phyloP scores from a whole-genome alignment of 1,140 invertebrate genomes.

The Hetaerina americana region DNA sequence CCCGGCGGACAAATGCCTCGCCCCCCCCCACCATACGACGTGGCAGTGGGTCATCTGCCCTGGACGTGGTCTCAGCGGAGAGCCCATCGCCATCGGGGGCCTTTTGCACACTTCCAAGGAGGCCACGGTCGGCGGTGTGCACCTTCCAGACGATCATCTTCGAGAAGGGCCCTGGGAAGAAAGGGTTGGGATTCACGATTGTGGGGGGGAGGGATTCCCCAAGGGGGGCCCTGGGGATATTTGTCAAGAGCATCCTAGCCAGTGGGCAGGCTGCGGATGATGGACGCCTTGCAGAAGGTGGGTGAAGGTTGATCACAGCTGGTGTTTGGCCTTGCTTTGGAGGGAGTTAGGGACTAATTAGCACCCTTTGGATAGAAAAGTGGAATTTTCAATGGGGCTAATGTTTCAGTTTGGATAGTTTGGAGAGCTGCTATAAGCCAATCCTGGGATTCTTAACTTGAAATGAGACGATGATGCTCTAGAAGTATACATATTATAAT shows the following conservation, averaged over 20 bases:
- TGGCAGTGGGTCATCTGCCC: no score
- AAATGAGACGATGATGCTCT: no score
- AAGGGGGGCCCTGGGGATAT: slow-evolving; percentile 56
- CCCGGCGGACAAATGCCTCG: slow-evolving; percentile 5
- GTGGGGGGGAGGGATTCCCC: slow-evolving; percentile 60
- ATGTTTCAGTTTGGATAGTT: no score
- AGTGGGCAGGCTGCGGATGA: slow-evolving; percentile 54
- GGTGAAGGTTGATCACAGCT: no score
- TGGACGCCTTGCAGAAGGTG: slow-evolving; percentile 56
- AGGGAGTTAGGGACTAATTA: no score
- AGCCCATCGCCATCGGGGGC: slow-evolving; percentile 10
- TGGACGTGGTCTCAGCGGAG: no score
- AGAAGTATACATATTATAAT: no score
- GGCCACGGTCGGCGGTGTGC: slow-evolving; percentile 19
- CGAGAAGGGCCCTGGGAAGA: slow-evolving; percentile 48
- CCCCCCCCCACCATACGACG: no score
- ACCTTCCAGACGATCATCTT: slow-evolving; percentile 33
- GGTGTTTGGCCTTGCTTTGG: no score
- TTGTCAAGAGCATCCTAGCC: slow-evolving; percentile 54
- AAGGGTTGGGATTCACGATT: slow-evolving; percentile 58
- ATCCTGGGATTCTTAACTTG: no score
- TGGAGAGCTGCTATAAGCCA: no score
- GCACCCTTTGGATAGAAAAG: not conserved
- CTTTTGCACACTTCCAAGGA: slow-evolving; percentile 27
- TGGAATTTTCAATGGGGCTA: not conserved